Base-by-base conservation (phyloP, 2,113 vertebrate genomes). In the Amblyopsis rosae region DNA sequence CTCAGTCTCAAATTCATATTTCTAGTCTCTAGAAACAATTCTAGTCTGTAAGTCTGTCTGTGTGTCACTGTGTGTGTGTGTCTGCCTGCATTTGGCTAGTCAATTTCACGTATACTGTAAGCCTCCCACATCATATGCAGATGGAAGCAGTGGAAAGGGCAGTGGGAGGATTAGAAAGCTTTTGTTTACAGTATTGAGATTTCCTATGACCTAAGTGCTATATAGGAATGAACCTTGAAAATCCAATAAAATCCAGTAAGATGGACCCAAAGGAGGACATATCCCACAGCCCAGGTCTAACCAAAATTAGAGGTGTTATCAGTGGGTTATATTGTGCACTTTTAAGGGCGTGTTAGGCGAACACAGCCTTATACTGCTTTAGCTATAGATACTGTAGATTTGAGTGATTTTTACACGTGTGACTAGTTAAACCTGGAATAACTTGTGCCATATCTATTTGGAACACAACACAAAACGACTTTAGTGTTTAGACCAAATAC, bases 81-180 rank as follows among this genome's bases (percentile, higher is more conserved):
- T 53, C 46, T 75, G 54, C 50, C 32, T 65, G 62, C 68, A 67
- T 78, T 72, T 83, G 70, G 26, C 2, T 26, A 26, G 26, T 26
- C 26, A 26, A 26, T 26, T 26, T 26, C 26, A 26, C 26, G 1
- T 26, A 26, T 26, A 26, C 26, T 3, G 26, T 26, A 26, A 86
- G 84, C 88, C 86, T 87, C 90, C 90, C 82, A 91, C 90, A 80
- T 79, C 13, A 48, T 88, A 88, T 90, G 87, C 86, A 91, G 80
- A 92, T 86, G 53, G 78, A 84, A 78, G 80, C 64, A 75, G 62
- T 67, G 75, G 67, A 79, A 79, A 72, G 84, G 70, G 62, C 77
- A 58, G 91, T 90, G 89, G 91, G 89, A 72, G 87, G 89, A 84
- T 90, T 88, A 89, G 73, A 89, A 72, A 82, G 74, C 80, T 76